These are phyloP conservation scores for Amiota minor DNA, from an alignment of 2,888 invertebrate genomes.

Conservation along the genomic window DNA sequence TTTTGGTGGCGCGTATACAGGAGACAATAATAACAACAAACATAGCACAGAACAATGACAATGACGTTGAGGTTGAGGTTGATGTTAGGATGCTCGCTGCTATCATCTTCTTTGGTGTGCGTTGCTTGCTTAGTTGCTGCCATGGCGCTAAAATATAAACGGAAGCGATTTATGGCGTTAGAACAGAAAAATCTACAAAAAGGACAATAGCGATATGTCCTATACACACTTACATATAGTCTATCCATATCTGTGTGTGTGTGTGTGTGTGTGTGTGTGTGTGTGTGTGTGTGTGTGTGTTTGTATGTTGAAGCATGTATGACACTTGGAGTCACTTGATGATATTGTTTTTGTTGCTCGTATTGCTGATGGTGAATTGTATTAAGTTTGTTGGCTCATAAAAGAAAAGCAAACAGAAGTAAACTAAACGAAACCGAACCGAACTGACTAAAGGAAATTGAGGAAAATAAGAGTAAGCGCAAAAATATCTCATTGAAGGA, in stretches of 20 bases:
- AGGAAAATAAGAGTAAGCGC: too few relatives aligned
- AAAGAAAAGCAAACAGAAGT: constrained; percentile 31
- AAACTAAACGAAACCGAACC: constrained; percentile 23
- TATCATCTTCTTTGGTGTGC: constrained; percentile 6
- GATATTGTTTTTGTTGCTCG: too few relatives aligned
- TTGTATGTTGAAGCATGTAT: neutral
- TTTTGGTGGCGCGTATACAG: constrained; percentile 45
- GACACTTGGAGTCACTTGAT: constrained; percentile 12
- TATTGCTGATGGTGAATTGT: neutral
- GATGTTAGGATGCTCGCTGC: too few relatives aligned
- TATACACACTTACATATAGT: too few relatives aligned
- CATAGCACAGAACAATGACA: neutral
- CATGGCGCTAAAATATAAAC: constrained; percentile 65
- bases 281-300: neutral
- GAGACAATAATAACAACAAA: neutral
- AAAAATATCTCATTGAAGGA: too few relatives aligned
- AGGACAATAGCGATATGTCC: constrained; percentile 24
- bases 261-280: neutral
- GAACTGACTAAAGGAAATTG: neutral
- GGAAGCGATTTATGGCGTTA: constrained; percentile 66
- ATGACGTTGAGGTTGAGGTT: constrained; percentile 2
- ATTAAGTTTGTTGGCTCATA: constrained; percentile 30
- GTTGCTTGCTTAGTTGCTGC: constrained; percentile 34
- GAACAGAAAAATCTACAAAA: constrained; percentile 62
- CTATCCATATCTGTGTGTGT: neutral